phyloP scores from a whole-genome alignment of 2,888 invertebrate species.

The Theretra japonica region DNA sequence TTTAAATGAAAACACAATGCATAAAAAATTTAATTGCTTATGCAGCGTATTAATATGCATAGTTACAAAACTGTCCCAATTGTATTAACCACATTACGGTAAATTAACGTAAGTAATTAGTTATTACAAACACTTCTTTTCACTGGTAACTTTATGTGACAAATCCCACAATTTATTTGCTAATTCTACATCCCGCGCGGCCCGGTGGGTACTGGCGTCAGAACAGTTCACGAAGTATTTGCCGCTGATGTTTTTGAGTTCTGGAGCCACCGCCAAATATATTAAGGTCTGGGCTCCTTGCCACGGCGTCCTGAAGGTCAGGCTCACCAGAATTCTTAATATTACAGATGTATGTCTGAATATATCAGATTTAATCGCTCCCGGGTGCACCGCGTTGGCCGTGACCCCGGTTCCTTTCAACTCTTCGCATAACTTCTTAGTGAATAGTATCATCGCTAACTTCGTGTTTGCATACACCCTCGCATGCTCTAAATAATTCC shows the following conservation, averaged over 20 bases:
- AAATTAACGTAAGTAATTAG: background rate
- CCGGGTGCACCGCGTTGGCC: conserved; percentile 92
- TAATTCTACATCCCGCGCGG: conserved; percentile 85
- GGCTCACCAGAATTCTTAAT: conserved; percentile 33
- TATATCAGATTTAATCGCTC: conserved; percentile 83
- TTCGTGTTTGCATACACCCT: conserved; percentile 87
- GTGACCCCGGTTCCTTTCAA: conserved; percentile 87
- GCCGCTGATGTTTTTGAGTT: conserved; percentile 85
- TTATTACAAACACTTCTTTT: conserved; percentile 23
- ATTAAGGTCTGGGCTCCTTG: conserved; percentile 92
- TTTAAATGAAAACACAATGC: no score
- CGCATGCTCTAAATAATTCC: conserved; percentile 77
- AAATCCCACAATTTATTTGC: conserved; percentile 92
- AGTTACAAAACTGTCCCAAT: no score
- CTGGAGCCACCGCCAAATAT: conserved; percentile 88
- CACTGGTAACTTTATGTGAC: conserved; percentile 74
- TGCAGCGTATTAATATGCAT: no score
- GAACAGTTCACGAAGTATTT: background rate
- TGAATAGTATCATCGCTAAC: conserved; percentile 89
- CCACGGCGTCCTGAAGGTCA: conserved; percentile 49
- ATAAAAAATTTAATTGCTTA: no score
- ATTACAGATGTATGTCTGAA: background rate
- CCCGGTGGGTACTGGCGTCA: conserved; percentile 52
- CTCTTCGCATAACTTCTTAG: conserved; percentile 87
- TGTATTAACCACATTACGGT: no score